phyloP scores from a whole-genome alignment of 1,140 invertebrate species.

The Drosophila parabipectinata region DNA sequence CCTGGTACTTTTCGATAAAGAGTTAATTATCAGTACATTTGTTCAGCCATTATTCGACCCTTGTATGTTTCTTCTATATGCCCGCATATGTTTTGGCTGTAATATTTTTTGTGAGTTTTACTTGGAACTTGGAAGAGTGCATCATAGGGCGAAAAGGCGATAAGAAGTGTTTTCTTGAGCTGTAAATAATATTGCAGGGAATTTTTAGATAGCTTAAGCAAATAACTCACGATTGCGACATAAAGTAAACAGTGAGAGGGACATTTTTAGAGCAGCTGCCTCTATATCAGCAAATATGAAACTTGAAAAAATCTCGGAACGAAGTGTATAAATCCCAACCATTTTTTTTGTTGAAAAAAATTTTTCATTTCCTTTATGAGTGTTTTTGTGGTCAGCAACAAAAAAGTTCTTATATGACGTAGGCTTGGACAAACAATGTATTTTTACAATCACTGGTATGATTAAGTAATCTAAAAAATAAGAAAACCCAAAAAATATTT shows the following conservation, averaged over 20 bases:
- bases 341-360: neutral
- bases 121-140: constrained; percentile 17
- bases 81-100: constrained; percentile 20
- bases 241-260: neutral
- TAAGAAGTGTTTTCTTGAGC: constrained; percentile 10
- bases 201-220: constrained; percentile 25
- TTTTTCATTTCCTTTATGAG: neutral
- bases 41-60: constrained; percentile 37
- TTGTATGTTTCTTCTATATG: neutral
- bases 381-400: neutral
- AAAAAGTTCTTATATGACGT: no score
- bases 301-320: neutral
- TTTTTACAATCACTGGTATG: no score
- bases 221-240: constrained; percentile 15
- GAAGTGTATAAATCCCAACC: neutral
- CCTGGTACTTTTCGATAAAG: constrained; percentile 46
- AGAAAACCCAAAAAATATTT: no score
- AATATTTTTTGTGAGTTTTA: constrained; percentile 3
- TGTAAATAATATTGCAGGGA: constrained; percentile 35
- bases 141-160: constrained; percentile 18
- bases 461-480: no score
- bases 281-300: neutral
- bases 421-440: no score
- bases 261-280: constrained; percentile 2
- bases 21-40: constrained; percentile 56